A percentile compares a stretch with the other conserved stretches of the same genome.
These are phyloP conservation scores for Cyphomyrus discorhynchus DNA, from an alignment of 2,113 vertebrate species.

Conservation along the genomic window DNA sequence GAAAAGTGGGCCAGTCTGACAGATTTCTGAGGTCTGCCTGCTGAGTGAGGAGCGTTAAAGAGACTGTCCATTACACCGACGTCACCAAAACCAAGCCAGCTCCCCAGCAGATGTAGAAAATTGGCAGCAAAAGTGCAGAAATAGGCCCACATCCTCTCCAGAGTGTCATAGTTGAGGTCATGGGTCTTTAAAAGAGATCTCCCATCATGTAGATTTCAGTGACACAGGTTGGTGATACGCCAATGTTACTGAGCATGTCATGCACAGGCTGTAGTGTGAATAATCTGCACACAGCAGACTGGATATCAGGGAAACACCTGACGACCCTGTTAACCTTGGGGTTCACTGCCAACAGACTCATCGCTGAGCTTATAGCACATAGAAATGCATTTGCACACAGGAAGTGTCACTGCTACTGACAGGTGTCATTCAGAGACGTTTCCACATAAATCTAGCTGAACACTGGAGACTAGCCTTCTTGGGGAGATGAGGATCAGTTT, in stretches of 20 bases:
- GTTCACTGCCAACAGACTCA: background rate
- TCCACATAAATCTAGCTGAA: background rate
- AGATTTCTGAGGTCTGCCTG: background rate
- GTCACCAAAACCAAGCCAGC: background rate
- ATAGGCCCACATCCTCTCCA: background rate
- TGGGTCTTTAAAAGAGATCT: background rate
- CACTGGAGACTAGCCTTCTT: background rate
- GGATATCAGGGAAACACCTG: background rate
- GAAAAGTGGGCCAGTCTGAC: background rate
- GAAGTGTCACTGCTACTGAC: background rate
- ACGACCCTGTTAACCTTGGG: background rate
- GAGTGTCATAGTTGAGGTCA: background rate
- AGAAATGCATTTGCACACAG: background rate
- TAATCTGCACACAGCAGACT: background rate
- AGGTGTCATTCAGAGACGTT: background rate
- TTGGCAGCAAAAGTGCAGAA: background rate
- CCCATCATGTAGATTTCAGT: background rate
- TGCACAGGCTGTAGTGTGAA: background rate
- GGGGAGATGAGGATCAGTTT: background rate
- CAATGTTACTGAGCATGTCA: background rate
- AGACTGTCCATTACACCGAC: background rate
- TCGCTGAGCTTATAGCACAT: background rate
- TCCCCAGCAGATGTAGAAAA: background rate
- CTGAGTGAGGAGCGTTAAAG: background rate
- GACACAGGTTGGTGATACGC: background rate